phyloP scores from a whole-genome alignment of 2,113 vertebrate species.

The Oostethus manadensis region DNA sequence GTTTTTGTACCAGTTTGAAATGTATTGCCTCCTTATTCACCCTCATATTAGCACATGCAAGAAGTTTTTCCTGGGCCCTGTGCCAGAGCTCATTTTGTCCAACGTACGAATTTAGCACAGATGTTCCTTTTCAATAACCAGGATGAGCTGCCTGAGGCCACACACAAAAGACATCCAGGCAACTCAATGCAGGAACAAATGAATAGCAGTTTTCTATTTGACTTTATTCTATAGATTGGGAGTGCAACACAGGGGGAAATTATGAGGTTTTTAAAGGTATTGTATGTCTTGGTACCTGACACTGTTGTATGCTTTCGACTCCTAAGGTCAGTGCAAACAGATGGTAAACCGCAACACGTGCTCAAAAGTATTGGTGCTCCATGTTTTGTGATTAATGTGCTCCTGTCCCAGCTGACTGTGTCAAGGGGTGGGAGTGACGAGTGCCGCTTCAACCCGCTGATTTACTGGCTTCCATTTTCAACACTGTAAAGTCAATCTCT shows the following conservation, averaged over 20 bases:
- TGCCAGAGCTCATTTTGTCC: constrained; percentile 70
- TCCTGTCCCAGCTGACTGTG: constrained; percentile 65
- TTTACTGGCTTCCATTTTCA: constrained; percentile 85
- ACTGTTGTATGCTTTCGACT: constrained; percentile 24
- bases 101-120: constrained; percentile 70
- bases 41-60: constrained; percentile 60
- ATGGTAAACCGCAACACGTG: constrained; percentile 47
- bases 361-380: constrained; percentile 45
- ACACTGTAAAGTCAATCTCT: constrained; percentile 81
- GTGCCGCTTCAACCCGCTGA: constrained; percentile 63
- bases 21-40: constrained; percentile 58
- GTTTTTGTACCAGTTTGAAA: constrained; percentile 31
- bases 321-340: constrained; percentile 44
- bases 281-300: constrained; percentile 8
- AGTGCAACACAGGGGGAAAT: not conserved
- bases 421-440: constrained; percentile 73
- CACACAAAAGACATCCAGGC: constrained; percentile 56
- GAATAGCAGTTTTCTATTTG: constrained; percentile 30
- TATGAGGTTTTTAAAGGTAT: not conserved
- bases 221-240: not conserved
- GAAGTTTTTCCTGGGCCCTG: constrained; percentile 65
- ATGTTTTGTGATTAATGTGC: constrained; percentile 77
- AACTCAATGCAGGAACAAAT: constrained; percentile 32
- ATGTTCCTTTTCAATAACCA: constrained; percentile 61
- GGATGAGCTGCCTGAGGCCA: constrained; percentile 56